Base-by-base conservation (phyloP, 2,888 invertebrate genomes). In the Perizoma flavofasciatum region DNA sequence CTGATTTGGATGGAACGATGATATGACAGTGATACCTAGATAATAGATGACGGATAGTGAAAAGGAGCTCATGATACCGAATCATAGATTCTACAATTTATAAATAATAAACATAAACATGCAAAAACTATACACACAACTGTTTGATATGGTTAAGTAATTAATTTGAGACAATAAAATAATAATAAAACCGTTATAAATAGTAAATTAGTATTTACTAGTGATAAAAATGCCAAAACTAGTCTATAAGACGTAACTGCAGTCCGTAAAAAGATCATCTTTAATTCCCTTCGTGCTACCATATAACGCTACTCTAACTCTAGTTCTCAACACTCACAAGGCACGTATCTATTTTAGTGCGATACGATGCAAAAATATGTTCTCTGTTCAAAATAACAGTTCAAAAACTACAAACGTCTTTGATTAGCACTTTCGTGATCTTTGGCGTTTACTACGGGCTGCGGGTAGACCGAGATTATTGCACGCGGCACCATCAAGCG, bases 321-420 rank as follows among this genome's bases (percentile, higher is more conserved):
- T 72, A 70, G n/a, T 67, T 22, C 66, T 68, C 73, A 73, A 73
- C 11, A n/a, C 8, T 40, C 81, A 80, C 86, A 88, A 89, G 86
- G 89, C 88, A 89, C 86, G 87, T 83, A 88, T 83, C 89, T 65
- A 54, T 80, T 75, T 41, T 73, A 74, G 78, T 81, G 82, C 75
- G 88, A 88, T 88, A 89, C 89, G 89, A 70, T 88, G 87, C 79
- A 88, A 89, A 89, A 88, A 89, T 88, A 88, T 85, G 79, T 55
- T 77, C 79, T 88, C 86, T 86, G 77, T 81, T 77, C 79, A 71
- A 75, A 81, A 77, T 77, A 79, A 79, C 78, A 69, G 71, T 70
- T 64, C 69, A 64, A 73, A 66, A 69, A 71, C 69, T 58, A 65
- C 51, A 51, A 61, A 59, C 59, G 71, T 70, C 70, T 71, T 64